Base-by-base conservation (phyloP, 2,113 vertebrate species). In the Cyrtonyx montezumae region DNA sequence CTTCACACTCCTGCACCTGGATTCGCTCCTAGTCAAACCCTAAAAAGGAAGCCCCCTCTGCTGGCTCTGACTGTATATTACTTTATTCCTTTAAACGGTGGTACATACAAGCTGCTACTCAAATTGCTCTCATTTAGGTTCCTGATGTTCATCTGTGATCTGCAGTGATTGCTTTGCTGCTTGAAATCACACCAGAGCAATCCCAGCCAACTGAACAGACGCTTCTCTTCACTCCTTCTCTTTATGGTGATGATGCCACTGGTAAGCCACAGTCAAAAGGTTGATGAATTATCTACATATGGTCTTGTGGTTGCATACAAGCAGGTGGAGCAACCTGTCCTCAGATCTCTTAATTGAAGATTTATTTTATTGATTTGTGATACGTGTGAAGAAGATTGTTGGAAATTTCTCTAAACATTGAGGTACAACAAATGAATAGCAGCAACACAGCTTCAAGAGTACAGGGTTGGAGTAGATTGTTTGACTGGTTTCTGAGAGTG, bases 41-140 rank as follows among this genome's bases (percentile, higher is more conserved):
- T 96, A 96, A 97, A 96, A 97, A 88, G 78, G 94, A 98, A 96
- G 94, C 94, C 93, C 93, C 95, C 96, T 96, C 96, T 98, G 78
- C 94, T 97, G 95, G 95, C 77, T 96, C 65, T 68, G 94, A 1
- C 19, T 1, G 46, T 79, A 84, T 90, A 96, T 97, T 79, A 92
- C 94, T 95, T 85, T 48, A 16, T 32, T 32, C 16, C 82, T 93
- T 90, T 68, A 49, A 71, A 80, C 25, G 8, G 6, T 53, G 75
- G 19, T 42, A 45, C 58, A 40, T 40, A 45, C 49, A 45, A 89
- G 21, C 23, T 71, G 18, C 25, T 7, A 2, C 2, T 37, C 49
- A 61, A 69, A 70, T 56, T 51, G 13, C 25, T 78, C 62, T 56
- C 25, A 32, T 4, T 59, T 58, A 32, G 3, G 11, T 37, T 90